Evolutionary conservation across 2,888 invertebrate species (phyloP), one percentile per base, ranked within the genome.

Genomic region (Notodromas monacha): DNA sequence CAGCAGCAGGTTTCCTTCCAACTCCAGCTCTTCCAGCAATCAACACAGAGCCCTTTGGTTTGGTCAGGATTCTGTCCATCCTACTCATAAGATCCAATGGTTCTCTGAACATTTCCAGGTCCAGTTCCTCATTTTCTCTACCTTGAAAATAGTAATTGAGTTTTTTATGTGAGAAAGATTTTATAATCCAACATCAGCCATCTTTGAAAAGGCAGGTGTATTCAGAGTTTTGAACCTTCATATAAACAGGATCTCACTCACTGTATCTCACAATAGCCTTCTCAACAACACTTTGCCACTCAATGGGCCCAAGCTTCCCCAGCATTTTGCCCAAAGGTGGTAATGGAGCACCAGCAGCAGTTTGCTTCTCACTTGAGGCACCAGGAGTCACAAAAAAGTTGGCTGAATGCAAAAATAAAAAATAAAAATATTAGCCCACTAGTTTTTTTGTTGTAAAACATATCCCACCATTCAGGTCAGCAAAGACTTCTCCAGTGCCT

Each of bases 1-100:
- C 62, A 1, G 76, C 59, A 1, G 76, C 68, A 8, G 70, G 66
- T 41, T 72, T 58, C 21, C 81, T 58, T 1, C 84, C 76, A 30
- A 62, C 61, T 27, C 81, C 86, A 15, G 69, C 62, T 37, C 64
- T 56, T 1, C 76, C 77, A 37, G 68, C 61, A 36, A 72, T 49
- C 26, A 69, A 54, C n/a, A 64, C 43, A 16, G 66, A 59, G 0
- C 67, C 66, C 8, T 60, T 56, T 3, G 59, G 54, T 31, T 53
- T 48, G 5, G 61, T 57, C 21, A 72, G 45, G 1, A 60, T 55
- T 34, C 66, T 56, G 34, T 66, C 63, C 27, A 68, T 51, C 36
- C 56, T 52, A 0, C 67, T 56, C 26, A 64, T 60, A 38, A 63
- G 50, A 30, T 62, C 52, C 8, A 68, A 45, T 3, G 73, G 51